Evolutionary conservation across 2,113 vertebrate species (phyloP), one percentile per base, ranked within the genome.

Genomic region (Dicaeum eximium): DNA sequence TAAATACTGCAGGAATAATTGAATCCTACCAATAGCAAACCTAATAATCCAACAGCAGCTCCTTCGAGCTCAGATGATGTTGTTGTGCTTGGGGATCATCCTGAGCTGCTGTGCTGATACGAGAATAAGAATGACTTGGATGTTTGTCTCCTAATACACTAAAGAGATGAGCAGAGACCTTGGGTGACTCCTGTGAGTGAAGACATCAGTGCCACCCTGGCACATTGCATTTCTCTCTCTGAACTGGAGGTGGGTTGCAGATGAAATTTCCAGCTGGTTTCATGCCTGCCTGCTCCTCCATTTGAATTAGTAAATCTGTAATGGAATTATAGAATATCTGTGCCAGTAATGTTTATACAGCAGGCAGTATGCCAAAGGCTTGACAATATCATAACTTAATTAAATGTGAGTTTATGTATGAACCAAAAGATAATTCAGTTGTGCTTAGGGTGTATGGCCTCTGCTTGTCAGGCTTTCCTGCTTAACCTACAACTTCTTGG

Each of bases 1-100:
- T 56, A 86, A 96, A 73, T 83, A 88, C 67, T 54, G 66, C 58
- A 88, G 56, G 64, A 95, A 78, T 94, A 95, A 96, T 97, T 93
- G 47, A 95, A 95, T 96, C 90, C 51, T 27, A 64, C 56, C 64
- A 17, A 31, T 53, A 58, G 60, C 47, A 97, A 95, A 96, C 81
- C 67, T 92, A 95, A 96, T 96, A 91, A 90, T 67, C 54, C 81
- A 86, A 28, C 27, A 73, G 79, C 85, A 95, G 79, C 47, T 83
- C 64, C 54, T 94, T 80, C 7, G 0, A 86, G 54, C 58, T 80
- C 58, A 60, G 44, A 90, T 3, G 2, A 47, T 82, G 45, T 30
- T 88, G 35, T 70, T 87, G 42, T 69, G 44, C 8, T 3, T 23
- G 48, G 51, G 33, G 42, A n/a, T 72, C 57, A 75, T 64, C 57